Base-by-base conservation (phyloP, 2,113 vertebrate species). In the Heteronetta atricapilla region DNA sequence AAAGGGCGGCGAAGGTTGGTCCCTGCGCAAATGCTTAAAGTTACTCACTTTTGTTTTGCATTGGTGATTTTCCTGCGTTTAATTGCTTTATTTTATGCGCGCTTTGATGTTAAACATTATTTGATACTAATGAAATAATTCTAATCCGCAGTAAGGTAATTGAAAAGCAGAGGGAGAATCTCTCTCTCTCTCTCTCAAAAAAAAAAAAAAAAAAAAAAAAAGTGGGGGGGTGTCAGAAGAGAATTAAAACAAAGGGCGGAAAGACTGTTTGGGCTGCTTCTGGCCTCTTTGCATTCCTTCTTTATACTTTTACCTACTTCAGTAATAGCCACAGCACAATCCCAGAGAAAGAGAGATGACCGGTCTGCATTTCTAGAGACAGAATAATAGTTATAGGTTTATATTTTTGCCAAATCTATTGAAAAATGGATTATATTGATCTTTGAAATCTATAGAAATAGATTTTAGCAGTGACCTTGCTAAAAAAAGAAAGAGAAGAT, bases 11-110 rank as follows among this genome's bases (percentile, higher is more conserved):
- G 26, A 76, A 81, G 29, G 93, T 40, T 79, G 84, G 60, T 79
- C 63, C 67, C 89, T 23, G 68, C 62, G 22, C 69, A 74, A 88
- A 59, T 16, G 62, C 62, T 83, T 21, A 42, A 75, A 82, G 92
- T 91, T 34, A 9, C 82, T 90, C 85, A 31, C 44, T 84, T 90
- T 82, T 89, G 64, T 88, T 83, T 96, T 48, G 50, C 74, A 1
- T 42, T 74, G 86, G 53, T 83, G 76, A 29, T 89, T 94, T 75
- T 59, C 78, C 78, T 18, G 56, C 52, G 3, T 96, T 95, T 94
- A 95, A 95, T 95, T 92, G 82, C 77, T 86, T 83, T 94, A 69
- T 95, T 92, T 95, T 84, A 89, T 92, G 84, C 48, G 34, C n/a
- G 40, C 82, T 91, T 86, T 82, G 81, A 79, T 93, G 81, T 80